Percentiles rank a stretch among this genome's conserved stretches.
Evolutionary conservation across 2,888 invertebrate genomes (phyloP).

Genomic region (Leptopilina myrica): DNA sequence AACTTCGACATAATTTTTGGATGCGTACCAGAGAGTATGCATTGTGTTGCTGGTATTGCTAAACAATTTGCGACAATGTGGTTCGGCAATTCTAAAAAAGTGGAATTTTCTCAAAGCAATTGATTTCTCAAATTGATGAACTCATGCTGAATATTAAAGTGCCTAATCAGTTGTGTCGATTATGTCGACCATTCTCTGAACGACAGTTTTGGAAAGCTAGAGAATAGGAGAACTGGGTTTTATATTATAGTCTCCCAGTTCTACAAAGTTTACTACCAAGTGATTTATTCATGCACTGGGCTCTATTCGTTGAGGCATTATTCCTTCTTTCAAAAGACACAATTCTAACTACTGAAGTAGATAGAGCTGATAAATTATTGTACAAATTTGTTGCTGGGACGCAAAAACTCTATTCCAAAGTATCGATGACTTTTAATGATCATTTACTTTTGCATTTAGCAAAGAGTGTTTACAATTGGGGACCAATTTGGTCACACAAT

Average conservation of each 20-base stretch:
- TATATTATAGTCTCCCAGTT: conserved; percentile 1
- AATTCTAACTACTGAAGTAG: background rate
- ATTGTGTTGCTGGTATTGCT: conserved; percentile 20
- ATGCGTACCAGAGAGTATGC: conserved; percentile 50
- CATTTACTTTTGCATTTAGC: background rate
- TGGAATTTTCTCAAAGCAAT: conserved; percentile 1
- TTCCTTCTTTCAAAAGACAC: background rate
- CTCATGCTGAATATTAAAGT: background rate
- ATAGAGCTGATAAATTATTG: background rate
- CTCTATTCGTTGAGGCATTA: background rate
- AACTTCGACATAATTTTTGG: conserved; percentile 50
- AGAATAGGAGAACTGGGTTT: background rate
- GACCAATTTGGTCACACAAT: conserved; percentile 12
- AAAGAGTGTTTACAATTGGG: background rate
- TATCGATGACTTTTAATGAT: background rate
- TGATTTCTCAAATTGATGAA: background rate
- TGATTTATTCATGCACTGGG: conserved; percentile 2
- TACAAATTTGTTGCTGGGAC: background rate
- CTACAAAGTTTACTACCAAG: background rate
- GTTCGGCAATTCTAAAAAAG: conserved; percentile 3
- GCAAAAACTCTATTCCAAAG: background rate
- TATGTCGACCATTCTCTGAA: background rate
- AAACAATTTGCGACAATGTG: background rate
- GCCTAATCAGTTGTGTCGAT: background rate
- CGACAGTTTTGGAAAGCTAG: background rate